Evolutionary conservation across 2,797 vertebrate species (phyloP), one percentile per base, ranked within the genome.

Genomic region (Pteropus rufus): DNA sequence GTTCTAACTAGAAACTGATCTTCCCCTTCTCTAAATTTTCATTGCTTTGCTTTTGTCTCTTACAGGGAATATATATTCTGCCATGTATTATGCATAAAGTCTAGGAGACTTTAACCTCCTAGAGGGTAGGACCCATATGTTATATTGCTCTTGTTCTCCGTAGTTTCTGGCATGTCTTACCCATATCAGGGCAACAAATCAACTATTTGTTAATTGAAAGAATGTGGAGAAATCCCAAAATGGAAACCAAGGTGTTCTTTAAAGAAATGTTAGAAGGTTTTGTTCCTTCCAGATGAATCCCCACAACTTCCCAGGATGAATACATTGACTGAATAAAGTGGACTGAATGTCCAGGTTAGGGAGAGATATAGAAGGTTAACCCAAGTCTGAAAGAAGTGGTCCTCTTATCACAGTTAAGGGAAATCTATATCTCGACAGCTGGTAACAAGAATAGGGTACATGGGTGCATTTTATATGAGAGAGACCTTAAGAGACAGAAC

Each of bases 181-280:
- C 41, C 49, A 7, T 34, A 39, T 36, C 15, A 26, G 11, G 11
- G 26, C 58, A 60, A 60, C 11, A 60, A 29, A 60, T 29, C 26
- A 72, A 88, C 85, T 62, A 52, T 76, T 75, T 69, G 69, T 84
- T 82, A 73, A 64, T 39, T 11, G 54, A 89, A 87, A 93, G 67
- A 79, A 73, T 69, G 69, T 89, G 29, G 64, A 84, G 52, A 81
- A 91, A 93, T 83, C 58, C 76, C 36, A 36, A 87, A 89, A 84
- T 76, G 70, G 60, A 96, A 94, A 65, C 31, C 36, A 87, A 77
- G 11, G 10, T 91, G 16, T 93, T 82, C 46, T 26, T 73, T 85
- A 49, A 92, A 92, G 76, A 97, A 89, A 90, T 1, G 29, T 24
- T 24, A 60, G 7, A 91, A 65, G 36, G 15, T 84, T 75, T 82